A percentile compares a stretch with the other conserved stretches of the same genome.
phyloP scores from a whole-genome alignment of 2,888 invertebrate genomes.

The Temnothorax unifasciatus region DNA sequence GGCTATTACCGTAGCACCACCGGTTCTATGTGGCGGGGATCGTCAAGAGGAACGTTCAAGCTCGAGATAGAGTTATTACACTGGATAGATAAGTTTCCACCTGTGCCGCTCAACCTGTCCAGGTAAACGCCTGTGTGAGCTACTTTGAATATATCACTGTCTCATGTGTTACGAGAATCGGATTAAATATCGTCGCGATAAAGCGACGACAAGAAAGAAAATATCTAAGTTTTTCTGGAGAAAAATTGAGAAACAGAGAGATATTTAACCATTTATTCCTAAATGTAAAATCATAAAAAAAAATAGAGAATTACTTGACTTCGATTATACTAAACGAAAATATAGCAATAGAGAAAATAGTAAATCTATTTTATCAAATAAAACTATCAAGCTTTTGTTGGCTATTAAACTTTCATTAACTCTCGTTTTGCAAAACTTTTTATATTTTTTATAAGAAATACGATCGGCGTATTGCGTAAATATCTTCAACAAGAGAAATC shows the following conservation, averaged over 20 bases:
- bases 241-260: neutral
- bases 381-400: neutral
- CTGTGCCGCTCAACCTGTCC: conserved; percentile 68
- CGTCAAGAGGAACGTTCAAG: conserved; percentile 59
- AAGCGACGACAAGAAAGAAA: neutral
- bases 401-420: neutral
- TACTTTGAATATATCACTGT: conserved; percentile 53
- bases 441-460: conserved; percentile 10
- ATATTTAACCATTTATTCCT: neutral
- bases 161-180: neutral
- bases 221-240: neutral
- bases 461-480: neutral
- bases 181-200: neutral
- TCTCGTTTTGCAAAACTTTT: neutral
- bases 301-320: neutral
- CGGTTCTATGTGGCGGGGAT: conserved; percentile 63
- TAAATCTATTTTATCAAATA: neutral
- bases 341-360: neutral
- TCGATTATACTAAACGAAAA: neutral
- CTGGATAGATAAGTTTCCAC: conserved; percentile 71
- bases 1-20: conserved; percentile 72
- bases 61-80: conserved; percentile 74
- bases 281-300: neutral
- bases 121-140: conserved; percentile 65
- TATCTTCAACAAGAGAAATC: conserved; percentile 11